phyloP scores from a whole-genome alignment of 37 sponge, comb jelly and placozoan genomes.

The Beroe forskalii region DNA sequence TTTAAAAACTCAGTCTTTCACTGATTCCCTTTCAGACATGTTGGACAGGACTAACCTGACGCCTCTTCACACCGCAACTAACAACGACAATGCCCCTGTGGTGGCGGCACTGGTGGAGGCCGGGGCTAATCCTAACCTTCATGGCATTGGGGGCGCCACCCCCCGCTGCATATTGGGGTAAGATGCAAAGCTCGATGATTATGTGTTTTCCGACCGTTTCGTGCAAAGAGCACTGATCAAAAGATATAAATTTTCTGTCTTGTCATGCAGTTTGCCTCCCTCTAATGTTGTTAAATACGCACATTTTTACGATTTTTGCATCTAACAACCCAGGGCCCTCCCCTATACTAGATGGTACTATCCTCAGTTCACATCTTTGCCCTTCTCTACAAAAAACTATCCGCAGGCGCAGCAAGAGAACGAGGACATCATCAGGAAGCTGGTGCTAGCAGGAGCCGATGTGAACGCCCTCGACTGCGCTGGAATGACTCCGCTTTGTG shows the following conservation, averaged over 20 bases:
- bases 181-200: too few species aligned
- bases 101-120: constrained; percentile 43
- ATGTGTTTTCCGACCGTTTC: too few species aligned
- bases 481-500: constrained; percentile 59
- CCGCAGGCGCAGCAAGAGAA: constrained; percentile 55
- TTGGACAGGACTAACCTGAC: constrained; percentile 36
- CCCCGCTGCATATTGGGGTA: constrained; percentile 60
- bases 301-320: too few species aligned
- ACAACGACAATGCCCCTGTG: constrained; percentile 26
- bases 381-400: too few species aligned
- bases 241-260: too few species aligned
- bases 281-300: too few species aligned
- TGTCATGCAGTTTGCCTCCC: too few species aligned
- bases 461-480: constrained; percentile 53
- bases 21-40: constrained; percentile 51
- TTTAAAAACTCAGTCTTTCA: too few species aligned
- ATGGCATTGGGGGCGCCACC: constrained; percentile 51
- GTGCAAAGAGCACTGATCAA: too few species aligned
- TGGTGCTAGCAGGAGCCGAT: constrained; percentile 42
- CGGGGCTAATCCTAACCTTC: constrained; percentile 53
- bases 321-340: too few species aligned
- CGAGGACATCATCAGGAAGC: constrained; percentile 52
- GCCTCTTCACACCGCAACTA: constrained; percentile 41
- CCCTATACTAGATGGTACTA: too few species aligned
- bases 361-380: too few species aligned